phyloP scores from a whole-genome alignment of 2,113 vertebrate species.

The Patagioenas fasciata region DNA sequence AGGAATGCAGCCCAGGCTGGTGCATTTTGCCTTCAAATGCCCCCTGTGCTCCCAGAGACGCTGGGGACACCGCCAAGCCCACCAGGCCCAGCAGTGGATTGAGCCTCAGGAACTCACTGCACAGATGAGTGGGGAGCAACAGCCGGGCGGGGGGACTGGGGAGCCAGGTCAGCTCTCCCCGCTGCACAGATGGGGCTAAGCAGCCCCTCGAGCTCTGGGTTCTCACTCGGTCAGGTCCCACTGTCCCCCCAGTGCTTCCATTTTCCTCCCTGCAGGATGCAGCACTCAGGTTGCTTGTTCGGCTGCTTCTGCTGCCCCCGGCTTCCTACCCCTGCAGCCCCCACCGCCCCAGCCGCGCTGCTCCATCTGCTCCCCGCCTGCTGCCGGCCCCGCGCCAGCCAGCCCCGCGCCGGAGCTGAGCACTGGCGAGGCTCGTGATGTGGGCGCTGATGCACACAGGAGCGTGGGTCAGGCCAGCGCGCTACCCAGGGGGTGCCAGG shows the following conservation, averaged over 20 bases:
- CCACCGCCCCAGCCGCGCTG: background rate
- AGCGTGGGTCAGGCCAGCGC: rapidly evolving
- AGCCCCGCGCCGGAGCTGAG: background rate
- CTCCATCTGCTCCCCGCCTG: slow-evolving; percentile 42
- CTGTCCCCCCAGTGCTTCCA: rapidly evolving
- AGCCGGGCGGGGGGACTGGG: background rate
- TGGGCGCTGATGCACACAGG: rapidly evolving
- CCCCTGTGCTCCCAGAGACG: background rate
- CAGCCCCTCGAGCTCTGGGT: rapidly evolving
- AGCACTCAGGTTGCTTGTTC: background rate
- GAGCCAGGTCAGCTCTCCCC: too few species aligned
- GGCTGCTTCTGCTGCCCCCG: background rate
- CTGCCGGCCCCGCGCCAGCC: background rate
- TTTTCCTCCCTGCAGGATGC: background rate
- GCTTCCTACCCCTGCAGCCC: background rate
- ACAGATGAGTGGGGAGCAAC: background rate
- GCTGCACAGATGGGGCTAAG: background rate
- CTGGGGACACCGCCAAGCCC: background rate
- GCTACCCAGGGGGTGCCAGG: background rate
- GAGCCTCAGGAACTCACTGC: background rate
- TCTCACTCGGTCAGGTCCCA: rapidly evolving
- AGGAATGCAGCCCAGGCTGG: background rate
- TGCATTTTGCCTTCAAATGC: rapidly evolving
- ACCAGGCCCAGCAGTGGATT: rapidly evolving
- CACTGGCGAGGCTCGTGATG: rapidly evolving